phyloP scores from a whole-genome alignment of 1,140 invertebrate genomes.

The Ectropis grisescens region DNA sequence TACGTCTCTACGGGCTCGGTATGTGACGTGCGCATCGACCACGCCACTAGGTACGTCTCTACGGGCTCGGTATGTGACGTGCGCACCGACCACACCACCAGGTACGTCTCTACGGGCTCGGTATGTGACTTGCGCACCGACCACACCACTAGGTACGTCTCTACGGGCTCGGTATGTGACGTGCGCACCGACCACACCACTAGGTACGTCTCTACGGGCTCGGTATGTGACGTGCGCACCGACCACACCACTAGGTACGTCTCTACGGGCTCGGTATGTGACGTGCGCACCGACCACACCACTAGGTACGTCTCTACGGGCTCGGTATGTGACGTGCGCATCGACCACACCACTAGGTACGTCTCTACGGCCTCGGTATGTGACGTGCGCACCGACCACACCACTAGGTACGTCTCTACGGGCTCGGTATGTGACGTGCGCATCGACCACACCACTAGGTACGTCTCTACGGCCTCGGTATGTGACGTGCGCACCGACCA shows the following conservation, averaged over 20 bases:
- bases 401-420: slow-evolving; percentile 6
- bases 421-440: too few relatives aligned
- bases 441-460: slow-evolving; percentile 4
- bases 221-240: too few relatives aligned
- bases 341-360: slow-evolving; percentile 5
- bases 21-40: too few relatives aligned
- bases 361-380: too few relatives aligned
- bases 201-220: slow-evolving; percentile 4
- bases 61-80: too few relatives aligned
- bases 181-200: neutral
- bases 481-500: too few relatives aligned
- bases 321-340: too few relatives aligned
- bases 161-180: too few relatives aligned
- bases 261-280: too few relatives aligned
- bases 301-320: slow-evolving; percentile 6
- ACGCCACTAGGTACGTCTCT: slow-evolving; percentile 7
- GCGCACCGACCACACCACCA: slow-evolving; percentile 1
- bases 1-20: neutral
- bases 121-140: too few relatives aligned
- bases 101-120: slow-evolving; percentile 2
- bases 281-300: neutral
- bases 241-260: slow-evolving; percentile 5
- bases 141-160: slow-evolving; percentile 6
- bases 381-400: neutral
- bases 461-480: neutral